Conservation (phyloP, 2,797 vertebrate species). For the Natrix natrix region DNA sequence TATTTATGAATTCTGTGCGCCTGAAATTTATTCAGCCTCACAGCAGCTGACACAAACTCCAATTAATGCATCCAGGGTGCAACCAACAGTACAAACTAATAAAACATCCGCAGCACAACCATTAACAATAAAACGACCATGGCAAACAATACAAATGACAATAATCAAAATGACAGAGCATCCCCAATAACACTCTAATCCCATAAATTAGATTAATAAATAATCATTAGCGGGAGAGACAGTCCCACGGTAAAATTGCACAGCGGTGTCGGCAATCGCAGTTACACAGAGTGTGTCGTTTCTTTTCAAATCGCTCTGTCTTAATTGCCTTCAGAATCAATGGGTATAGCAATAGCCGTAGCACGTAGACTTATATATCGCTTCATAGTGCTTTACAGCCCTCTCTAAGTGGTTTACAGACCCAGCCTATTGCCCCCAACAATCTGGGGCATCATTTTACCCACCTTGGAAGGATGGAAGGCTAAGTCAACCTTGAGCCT, state of each 20-base stretch:
- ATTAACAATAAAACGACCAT: not conserved
- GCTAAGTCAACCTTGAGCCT: too few species aligned
- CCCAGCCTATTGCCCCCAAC: too few species aligned
- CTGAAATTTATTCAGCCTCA: not conserved
- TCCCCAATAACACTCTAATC: not conserved
- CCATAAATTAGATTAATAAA: not conserved
- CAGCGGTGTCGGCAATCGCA: not conserved
- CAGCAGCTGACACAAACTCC: not conserved
- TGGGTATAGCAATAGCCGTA: not conserved
- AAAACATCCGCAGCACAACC: not conserved
- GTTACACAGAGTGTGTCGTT: not conserved
- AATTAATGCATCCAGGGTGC: not conserved
- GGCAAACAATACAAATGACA: not conserved
- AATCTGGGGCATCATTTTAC: too few species aligned
- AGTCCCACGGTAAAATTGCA: not conserved
- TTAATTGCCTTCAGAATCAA: not conserved
- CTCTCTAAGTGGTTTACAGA: too few species aligned
- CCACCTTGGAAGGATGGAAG: too few species aligned
- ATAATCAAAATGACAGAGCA: not conserved
- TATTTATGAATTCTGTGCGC: not conserved
- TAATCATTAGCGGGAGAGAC: not conserved
- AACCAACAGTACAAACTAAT: not conserved
- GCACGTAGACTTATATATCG: too few species aligned
- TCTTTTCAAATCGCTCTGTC: not conserved
- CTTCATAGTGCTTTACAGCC: too few species aligned